Evolutionary conservation across 2,888 invertebrate genomes (phyloP).

Genomic region (Heliconius hortense): DNA sequence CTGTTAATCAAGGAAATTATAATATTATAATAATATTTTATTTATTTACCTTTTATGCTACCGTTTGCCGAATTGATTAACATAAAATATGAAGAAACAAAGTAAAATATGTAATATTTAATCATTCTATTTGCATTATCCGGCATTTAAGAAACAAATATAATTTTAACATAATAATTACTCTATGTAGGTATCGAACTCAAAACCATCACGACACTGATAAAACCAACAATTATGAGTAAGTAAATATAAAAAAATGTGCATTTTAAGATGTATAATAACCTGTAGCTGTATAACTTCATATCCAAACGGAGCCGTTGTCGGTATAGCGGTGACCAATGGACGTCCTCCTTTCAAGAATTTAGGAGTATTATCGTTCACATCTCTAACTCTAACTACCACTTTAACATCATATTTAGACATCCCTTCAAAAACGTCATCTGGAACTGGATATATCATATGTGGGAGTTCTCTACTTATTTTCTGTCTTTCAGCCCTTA

Average conservation of each 20-base stretch:
- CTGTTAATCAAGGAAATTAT: slow-evolving; percentile 55
- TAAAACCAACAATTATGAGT: too few relatives aligned
- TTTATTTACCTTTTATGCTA: too few relatives aligned
- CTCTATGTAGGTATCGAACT: too few relatives aligned
- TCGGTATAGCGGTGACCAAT: slow-evolving; percentile 91
- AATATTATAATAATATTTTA: too few relatives aligned
- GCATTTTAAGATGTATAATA: slow-evolving; percentile 31
- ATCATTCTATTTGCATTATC: too few relatives aligned
- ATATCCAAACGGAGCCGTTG: slow-evolving; percentile 90
- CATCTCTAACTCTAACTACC: slow-evolving; percentile 88
- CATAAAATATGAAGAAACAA: too few relatives aligned
- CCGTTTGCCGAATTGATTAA: too few relatives aligned
- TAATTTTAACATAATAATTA: too few relatives aligned
- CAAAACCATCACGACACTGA: too few relatives aligned
- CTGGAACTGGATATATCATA: slow-evolving; percentile 89
- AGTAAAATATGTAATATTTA: not conserved
- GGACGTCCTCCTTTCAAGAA: slow-evolving; percentile 89
- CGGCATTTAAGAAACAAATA: too few relatives aligned
- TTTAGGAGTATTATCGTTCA: slow-evolving; percentile 91
- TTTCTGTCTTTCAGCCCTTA: slow-evolving; percentile 80
- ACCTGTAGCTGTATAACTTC: slow-evolving; percentile 89
- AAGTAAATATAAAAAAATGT: too few relatives aligned
- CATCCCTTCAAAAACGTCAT: slow-evolving; percentile 87
- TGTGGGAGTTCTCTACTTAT: slow-evolving; percentile 86
- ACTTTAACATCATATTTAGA: slow-evolving; percentile 90